phyloP scores from a whole-genome alignment of 1,140 invertebrate species.

The Philotrypesis tridentata region DNA sequence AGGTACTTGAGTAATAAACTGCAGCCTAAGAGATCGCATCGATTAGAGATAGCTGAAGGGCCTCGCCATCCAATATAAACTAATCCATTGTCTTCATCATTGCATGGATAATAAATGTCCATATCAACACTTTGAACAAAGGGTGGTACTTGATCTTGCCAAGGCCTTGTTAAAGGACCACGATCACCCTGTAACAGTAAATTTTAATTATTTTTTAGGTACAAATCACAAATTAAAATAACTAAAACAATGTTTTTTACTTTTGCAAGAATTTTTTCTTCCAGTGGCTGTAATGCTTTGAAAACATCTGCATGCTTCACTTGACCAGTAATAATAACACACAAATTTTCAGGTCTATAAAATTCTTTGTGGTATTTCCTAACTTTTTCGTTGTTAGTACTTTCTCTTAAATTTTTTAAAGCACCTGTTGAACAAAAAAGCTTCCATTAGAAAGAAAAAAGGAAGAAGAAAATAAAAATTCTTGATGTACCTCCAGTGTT shows the following conservation, averaged over 20 bases:
- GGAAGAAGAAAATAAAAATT: neutral
- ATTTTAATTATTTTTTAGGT: neutral
- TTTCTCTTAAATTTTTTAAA: slow-evolving; percentile 87
- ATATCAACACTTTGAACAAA: slow-evolving; percentile 74
- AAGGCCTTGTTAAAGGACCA: slow-evolving; percentile 81
- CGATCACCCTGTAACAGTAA: slow-evolving; percentile 72
- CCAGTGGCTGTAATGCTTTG: slow-evolving; percentile 80
- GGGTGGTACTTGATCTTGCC: slow-evolving; percentile 82
- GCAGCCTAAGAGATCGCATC: slow-evolving; percentile 78
- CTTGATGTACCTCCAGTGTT: slow-evolving; percentile 85
- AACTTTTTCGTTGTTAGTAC: slow-evolving; percentile 88
- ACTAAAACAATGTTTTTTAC: slow-evolving; percentile 70
- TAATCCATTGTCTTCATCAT: slow-evolving; percentile 90
- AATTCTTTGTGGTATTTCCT: slow-evolving; percentile 87
- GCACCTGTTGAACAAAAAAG: slow-evolving; percentile 53
- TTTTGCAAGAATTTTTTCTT: slow-evolving; percentile 86
- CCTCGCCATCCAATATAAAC: slow-evolving; percentile 88
- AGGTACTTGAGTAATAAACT: slow-evolving; percentile 88
- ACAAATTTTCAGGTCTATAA: slow-evolving; percentile 93
- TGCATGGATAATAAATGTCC: slow-evolving; percentile 83
- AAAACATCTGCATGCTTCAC: slow-evolving; percentile 86
- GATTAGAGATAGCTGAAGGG: slow-evolving; percentile 78
- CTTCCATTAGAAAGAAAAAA: neutral
- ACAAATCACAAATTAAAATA: slow-evolving; percentile 6
- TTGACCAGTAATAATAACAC: slow-evolving; percentile 88